Evolutionary conservation across 2,113 vertebrate genomes (phyloP), one percentile per base, ranked within the genome.

Genomic region (Microcebus griseorufus): DNA sequence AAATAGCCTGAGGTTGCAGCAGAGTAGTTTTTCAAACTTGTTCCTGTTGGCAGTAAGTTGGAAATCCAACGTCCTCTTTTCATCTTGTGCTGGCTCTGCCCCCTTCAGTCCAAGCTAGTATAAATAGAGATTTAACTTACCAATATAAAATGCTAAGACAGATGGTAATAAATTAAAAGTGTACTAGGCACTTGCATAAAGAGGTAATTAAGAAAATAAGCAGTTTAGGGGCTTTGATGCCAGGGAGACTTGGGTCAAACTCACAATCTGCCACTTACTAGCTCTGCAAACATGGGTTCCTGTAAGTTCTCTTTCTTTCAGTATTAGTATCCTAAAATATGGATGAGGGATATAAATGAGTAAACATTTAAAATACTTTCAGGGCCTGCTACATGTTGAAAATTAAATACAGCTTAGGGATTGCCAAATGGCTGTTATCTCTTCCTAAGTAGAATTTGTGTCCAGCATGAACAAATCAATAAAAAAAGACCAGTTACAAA

Each of bases 191-290:
- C 60, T 65, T 84, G n/a, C 13, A 51, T 51, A 84, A 95, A 92
- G 64, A 62, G 70, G 32, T 65, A 51, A 88, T 85, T 96, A 95
- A 97, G 89, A 94, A 94, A 96, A 87, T 53, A 70, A 93, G 92
- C n/a, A 93, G 23, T 73, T 90, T 88, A 29, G 69, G 69, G 55
- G 23, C n/a, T 89, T 72, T 42, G 39, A 32, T 81, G 65, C 42
- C 69, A 96, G 48, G 60, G 39, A 81, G 65, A 81, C 64, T 83
- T 93, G 13, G 29, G 22, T 95, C 75, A 92, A 86, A 91, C 23
- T 7, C 45, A 79, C 53, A 58, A 62, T 75, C 37, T 70, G 78
- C 39, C 55, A 55, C 78, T 82, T 45, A 60, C 72, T 34, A 55
- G 34, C 37, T 94, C 48, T 80, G 37, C 37, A 78, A 48, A 88